Evolutionary conservation across 2,113 vertebrate species (phyloP), one percentile per base, ranked within the genome.

Genomic region (Neoarius graeffei): DNA sequence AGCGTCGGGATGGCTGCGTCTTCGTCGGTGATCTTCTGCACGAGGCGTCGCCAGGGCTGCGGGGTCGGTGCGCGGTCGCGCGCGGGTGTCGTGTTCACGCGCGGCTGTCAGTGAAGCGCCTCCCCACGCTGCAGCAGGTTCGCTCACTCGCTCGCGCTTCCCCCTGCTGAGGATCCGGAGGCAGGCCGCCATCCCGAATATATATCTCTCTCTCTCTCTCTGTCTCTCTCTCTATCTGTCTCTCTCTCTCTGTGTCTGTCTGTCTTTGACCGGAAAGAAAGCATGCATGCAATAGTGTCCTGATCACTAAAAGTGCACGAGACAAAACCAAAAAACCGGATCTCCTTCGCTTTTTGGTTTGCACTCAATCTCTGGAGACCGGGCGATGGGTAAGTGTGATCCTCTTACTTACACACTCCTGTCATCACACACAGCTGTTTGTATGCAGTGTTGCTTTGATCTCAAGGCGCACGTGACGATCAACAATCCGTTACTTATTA

Each of bases 381-480:
- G 71, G 89, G 94, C 95, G 92, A 95, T 95, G 95, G 95, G 94
- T 95, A 91, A 94, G 94, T 87, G 27, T 60, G 27, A 59, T 60
- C 80, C 35, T 30, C 23, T 62, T 62, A 81, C 23, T 62, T 62
- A 81, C 76, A 79, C 52, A 64, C 35, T 80, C 20, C 56, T 76
- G 64, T 84, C 81, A 77, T 60, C 25, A 1, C 73, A 71, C 60
- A 42, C 83, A 9, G 30, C 35, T 56, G 77, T 77, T 52, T 52
- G 42, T 52, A 56, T 15, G 25, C 76, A 81, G 3, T 4, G 7
- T 56, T 57, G 3, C n/a, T 17, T 35, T 5, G 77, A 80, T 57
- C 10, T 17, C 4, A 19, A 10, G 54, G 77, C 54, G 11, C 76
- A 79, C 76, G 76, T 79, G 76, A 79, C 52, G 0, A 35, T 59